A percentile compares a stretch with the other conserved stretches of the same genome.
Evolutionary conservation across 1,140 invertebrate species (phyloP).

Genomic region (Anastrepha ludens): DNA sequence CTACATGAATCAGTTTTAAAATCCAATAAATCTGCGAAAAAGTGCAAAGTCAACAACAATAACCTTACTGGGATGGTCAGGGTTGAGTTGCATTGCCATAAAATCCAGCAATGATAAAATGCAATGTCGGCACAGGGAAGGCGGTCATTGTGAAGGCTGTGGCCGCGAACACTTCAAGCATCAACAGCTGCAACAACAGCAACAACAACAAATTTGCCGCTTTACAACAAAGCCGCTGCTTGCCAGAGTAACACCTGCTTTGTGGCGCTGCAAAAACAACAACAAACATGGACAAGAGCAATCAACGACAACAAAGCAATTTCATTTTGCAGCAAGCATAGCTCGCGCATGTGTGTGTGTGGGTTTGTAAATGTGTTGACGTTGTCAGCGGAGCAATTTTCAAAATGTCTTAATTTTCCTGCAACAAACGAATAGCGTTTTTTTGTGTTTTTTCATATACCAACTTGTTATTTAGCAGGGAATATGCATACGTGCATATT

Average conservation of each 20-base stretch:
- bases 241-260: conserved; percentile 19
- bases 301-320: conserved; percentile 12
- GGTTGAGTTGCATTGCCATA: neutral
- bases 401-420: conserved; percentile 44
- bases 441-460: conserved; percentile 12
- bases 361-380: neutral
- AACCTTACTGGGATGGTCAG: neutral
- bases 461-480: neutral
- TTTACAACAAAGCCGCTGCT: neutral
- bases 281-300: conserved; percentile 4
- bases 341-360: neutral
- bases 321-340: conserved; percentile 9
- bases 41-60: neutral
- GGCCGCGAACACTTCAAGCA: neutral
- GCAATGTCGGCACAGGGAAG: neutral
- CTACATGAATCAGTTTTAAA: conserved; percentile 16
- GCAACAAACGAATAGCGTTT: neutral
- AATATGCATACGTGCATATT: neutral
- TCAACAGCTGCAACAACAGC: neutral
- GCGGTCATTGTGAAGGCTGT: conserved; percentile 24
- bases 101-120: conserved; percentile 18
- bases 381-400: conserved; percentile 45
- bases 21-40: conserved; percentile 29
- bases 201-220: neutral
- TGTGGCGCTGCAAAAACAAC: neutral